Evolutionary conservation across 2,797 vertebrate species (phyloP), one percentile per base, ranked within the genome.

Genomic region (Gymnothorax javanicus): DNA sequence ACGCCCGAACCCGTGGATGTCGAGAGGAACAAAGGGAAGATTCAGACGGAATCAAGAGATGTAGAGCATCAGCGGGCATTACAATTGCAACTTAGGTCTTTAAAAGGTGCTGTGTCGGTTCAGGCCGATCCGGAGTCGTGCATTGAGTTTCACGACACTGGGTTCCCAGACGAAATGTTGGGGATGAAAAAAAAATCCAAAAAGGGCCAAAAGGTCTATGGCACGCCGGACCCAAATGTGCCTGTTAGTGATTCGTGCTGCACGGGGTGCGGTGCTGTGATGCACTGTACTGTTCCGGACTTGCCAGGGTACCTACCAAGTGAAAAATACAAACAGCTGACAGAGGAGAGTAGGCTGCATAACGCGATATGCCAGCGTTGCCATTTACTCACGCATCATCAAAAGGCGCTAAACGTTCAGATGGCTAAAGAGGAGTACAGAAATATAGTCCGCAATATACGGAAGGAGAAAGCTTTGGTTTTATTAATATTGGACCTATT

Each of bases 401-500:
- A 94, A n/a, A 94, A 88, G 87, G 96, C 97, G 0, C 91, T 97
- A 91, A 90, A 88, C 15, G 87, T 97, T 87, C 90, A 89, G 23
- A 90, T 98, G 91, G 90, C 95, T 4, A 89, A 91, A 3, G 95
- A 95, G 5, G 93, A 96, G 89, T 97, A 97, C 92, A 92, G 92
- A 1, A 75, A 67, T 0, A 92, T 97, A 54, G 93, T 99, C 71
- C 92, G 90, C 43, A 52, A 90, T 33, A 84, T 93, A 5, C 94
- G 93, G 7, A 92, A 95, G 0, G 93, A 92, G 12, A 94, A 90
- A 17, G 95, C 96, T 0, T 94, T 99, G 62, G 97, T 98, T 1
- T 95, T 99, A 82, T 96, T 97, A 33, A 58, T 98, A 1, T 94
- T 97, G 0, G 97, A 99, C 86, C 88, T 99, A n/a, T 89, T 97